Conservation (phyloP, 1,140 invertebrate species). For the Semibalanus balanoides region DNA sequence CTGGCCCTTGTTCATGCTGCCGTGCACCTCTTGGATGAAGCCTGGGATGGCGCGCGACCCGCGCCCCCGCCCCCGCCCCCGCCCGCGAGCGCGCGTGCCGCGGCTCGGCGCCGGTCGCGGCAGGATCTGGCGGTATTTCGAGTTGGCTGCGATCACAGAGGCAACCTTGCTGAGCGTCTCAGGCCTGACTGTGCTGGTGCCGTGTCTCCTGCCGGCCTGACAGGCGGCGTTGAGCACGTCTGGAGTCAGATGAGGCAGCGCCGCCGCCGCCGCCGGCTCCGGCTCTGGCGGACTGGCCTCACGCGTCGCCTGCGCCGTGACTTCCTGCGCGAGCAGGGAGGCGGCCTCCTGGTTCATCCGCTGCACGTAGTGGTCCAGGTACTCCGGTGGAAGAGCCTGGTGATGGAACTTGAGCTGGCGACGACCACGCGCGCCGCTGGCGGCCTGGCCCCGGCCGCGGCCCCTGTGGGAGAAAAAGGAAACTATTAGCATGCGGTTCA, state of each 20-base stretch:
- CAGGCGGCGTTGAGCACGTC: constrained; percentile 10
- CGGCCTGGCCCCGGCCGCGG: no score
- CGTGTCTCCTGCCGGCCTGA: constrained; percentile 12
- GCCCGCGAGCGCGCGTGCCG: constrained; percentile 13
- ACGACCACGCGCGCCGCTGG: no score
- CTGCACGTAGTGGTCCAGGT: constrained; percentile 60
- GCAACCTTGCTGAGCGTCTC: constrained; percentile 9
- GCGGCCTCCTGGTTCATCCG: constrained; percentile 40
- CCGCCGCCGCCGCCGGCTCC: constrained; percentile 4
- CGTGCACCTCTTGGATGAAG: constrained; percentile 5
- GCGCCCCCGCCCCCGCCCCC: not conserved
- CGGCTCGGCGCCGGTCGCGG: constrained; percentile 21
- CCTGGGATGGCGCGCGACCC: constrained; percentile 9
- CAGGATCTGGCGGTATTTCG: constrained; percentile 6
- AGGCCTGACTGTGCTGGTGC: not conserved
- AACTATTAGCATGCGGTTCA: no score
- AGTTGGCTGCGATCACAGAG: constrained; percentile 1
- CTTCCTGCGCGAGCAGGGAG: constrained; percentile 20
- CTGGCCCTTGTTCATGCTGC: constrained; percentile 10
- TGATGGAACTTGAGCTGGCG: constrained; percentile 55
- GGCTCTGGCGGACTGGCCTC: not conserved
- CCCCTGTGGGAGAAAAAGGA: not conserved
- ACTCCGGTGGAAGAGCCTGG: constrained; percentile 59
- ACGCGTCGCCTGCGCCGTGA: constrained; percentile 13
- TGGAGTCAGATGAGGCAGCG: constrained; percentile 13